phyloP scores from a whole-genome alignment of 2,113 vertebrate genomes.

The Lycaon pictus region DNA sequence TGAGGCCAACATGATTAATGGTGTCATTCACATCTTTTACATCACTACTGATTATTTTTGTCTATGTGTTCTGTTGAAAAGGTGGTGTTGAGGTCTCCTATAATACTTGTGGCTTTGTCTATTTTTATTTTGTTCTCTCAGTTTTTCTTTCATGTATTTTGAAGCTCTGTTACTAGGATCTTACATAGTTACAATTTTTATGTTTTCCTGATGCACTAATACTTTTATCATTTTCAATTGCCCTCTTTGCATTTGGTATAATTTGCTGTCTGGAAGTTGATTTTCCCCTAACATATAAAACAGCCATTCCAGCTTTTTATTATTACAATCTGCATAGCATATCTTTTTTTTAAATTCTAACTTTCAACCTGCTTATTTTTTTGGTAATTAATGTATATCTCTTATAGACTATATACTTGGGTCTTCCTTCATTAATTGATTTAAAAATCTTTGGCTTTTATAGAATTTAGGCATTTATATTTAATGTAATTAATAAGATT shows the following conservation, averaged over 20 bases:
- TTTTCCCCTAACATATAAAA: background rate
- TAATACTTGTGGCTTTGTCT: background rate
- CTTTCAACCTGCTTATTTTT: background rate
- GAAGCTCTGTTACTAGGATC: background rate
- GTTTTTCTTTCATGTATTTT: background rate
- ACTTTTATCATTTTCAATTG: background rate
- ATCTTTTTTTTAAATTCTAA: background rate
- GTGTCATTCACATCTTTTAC: background rate
- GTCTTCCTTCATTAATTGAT: background rate
- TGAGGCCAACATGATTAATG: background rate
- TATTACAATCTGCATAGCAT: background rate
- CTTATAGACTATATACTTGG: background rate
- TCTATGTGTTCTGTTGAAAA: background rate
- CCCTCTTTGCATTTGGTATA: background rate
- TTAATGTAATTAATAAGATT: background rate
- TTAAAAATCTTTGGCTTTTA: background rate
- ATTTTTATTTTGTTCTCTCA: background rate
- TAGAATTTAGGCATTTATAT: background rate
- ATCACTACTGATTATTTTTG: background rate
- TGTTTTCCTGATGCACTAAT: background rate
- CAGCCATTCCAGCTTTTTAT: background rate
- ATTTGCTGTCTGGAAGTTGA: background rate
- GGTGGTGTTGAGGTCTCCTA: background rate
- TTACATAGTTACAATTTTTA: background rate
- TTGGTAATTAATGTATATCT: background rate